These are phyloP conservation scores for Enteromius afrohamiltoni DNA, from an alignment of 2,797 vertebrate genomes.

Conservation along the genomic window DNA sequence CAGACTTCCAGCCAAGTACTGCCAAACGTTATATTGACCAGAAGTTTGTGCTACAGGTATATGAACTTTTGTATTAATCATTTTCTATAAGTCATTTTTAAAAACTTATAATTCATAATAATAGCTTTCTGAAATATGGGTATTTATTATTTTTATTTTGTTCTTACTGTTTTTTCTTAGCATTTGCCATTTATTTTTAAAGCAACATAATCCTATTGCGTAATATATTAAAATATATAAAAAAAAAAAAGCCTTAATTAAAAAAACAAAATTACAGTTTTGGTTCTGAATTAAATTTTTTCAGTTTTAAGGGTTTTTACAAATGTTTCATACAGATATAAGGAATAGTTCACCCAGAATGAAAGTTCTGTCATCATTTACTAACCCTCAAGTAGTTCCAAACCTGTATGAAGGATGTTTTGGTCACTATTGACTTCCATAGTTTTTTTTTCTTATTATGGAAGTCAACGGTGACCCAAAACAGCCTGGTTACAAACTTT, in stretches of 20 bases:
- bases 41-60: slow-evolving; percentile 98
- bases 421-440: no score
- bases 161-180: background rate
- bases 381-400: no score
- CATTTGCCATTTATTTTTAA: background rate
- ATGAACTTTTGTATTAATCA: slow-evolving; percentile 39
- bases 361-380: no score
- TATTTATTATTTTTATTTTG: background rate
- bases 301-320: background rate
- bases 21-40: slow-evolving; percentile 96
- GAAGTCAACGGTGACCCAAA: no score
- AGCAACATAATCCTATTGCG: background rate
- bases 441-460: no score
- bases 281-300: background rate
- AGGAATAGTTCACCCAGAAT: no score
- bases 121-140: background rate
- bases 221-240: background rate
- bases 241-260: background rate
- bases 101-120: background rate
- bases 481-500: no score
- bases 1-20: slow-evolving; percentile 95
- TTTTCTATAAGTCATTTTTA: background rate
- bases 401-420: no score
- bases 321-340: background rate
- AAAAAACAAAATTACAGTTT: background rate